phyloP scores from a whole-genome alignment of 2,113 vertebrate species.

The Semnornis frantzii region DNA sequence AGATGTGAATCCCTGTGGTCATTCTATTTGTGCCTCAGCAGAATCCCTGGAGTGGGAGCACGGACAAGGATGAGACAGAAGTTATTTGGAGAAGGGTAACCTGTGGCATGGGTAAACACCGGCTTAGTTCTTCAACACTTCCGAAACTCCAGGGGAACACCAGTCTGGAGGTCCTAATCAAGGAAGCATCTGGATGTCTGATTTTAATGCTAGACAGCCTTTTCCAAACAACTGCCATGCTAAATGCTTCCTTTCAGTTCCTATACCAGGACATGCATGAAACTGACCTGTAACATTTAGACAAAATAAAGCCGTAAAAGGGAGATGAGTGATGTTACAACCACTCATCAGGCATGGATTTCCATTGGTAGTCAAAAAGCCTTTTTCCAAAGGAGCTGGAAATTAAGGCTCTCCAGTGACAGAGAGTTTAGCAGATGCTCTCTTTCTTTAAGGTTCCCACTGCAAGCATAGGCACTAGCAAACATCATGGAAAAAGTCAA shows the following conservation, averaged over 20 bases:
- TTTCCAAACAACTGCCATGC: neutral
- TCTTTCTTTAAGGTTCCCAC: neutral
- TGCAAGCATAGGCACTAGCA: neutral
- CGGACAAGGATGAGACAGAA: neutral
- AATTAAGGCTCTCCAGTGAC: neutral
- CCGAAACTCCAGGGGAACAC: neutral
- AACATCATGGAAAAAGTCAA: neutral
- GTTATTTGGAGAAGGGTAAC: neutral
- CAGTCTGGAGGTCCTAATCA: neutral
- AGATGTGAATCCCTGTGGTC: fast-evolving
- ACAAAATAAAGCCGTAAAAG: slow-evolving; percentile 14
- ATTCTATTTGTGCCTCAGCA: neutral
- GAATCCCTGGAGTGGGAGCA: neutral
- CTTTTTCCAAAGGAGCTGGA: neutral
- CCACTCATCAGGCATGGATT: neutral
- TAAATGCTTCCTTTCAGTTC: slow-evolving; percentile 1
- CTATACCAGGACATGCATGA: neutral
- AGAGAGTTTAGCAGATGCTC: neutral
- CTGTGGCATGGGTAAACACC: neutral
- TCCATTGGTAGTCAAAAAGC: neutral
- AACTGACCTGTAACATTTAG: neutral
- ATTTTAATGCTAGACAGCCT: neutral
- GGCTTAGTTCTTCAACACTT: neutral
- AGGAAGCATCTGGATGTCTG: slow-evolving; percentile 27
- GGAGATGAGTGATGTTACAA: neutral